Percentiles rank a stretch among this genome's conserved stretches.
These are phyloP conservation scores for Macrobrachium nipponense DNA, from an alignment of 1,140 invertebrate genomes.

Conservation along the genomic window DNA sequence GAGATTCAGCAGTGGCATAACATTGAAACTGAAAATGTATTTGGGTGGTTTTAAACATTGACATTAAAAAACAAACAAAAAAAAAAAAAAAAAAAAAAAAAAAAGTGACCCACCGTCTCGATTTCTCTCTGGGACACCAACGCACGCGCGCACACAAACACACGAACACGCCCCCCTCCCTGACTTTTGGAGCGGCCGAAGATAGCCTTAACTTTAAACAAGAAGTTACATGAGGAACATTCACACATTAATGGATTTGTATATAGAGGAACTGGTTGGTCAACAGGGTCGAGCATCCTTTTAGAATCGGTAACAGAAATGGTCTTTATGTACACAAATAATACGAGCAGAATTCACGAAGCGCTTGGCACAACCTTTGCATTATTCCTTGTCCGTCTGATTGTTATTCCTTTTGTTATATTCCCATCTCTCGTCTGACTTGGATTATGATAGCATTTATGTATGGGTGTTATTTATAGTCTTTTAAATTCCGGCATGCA, in stretches of 20 bases:
- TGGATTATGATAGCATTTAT: neutral
- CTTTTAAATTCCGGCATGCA: too few relatives aligned
- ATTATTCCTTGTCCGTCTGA: too few relatives aligned
- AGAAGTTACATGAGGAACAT: slow-evolving; percentile 52
- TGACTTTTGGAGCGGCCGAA: neutral
- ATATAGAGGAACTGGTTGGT: slow-evolving; percentile 50
- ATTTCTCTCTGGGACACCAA: neutral
- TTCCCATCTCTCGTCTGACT: neutral
- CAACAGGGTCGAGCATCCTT: slow-evolving; percentile 32
- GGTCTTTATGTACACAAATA: slow-evolving; percentile 13
- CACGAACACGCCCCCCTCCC: neutral
- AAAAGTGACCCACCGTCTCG: too few relatives aligned
- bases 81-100: too few relatives aligned
- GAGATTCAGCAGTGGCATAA: too few relatives aligned
- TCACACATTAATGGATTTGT: slow-evolving; percentile 37
- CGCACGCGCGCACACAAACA: too few relatives aligned
- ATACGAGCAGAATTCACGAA: neutral
- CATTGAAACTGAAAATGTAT: too few relatives aligned
- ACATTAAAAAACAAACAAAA: too few relatives aligned
- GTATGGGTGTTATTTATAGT: too few relatives aligned
- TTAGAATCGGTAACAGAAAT: neutral
- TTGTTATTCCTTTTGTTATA: neutral
- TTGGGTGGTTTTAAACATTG: too few relatives aligned
- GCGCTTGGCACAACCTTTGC: neutral
- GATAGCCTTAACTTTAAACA: slow-evolving; percentile 2